These are phyloP conservation scores for Seira ritae DNA, from an alignment of 2,888 invertebrate genomes.

Conservation along the genomic window DNA sequence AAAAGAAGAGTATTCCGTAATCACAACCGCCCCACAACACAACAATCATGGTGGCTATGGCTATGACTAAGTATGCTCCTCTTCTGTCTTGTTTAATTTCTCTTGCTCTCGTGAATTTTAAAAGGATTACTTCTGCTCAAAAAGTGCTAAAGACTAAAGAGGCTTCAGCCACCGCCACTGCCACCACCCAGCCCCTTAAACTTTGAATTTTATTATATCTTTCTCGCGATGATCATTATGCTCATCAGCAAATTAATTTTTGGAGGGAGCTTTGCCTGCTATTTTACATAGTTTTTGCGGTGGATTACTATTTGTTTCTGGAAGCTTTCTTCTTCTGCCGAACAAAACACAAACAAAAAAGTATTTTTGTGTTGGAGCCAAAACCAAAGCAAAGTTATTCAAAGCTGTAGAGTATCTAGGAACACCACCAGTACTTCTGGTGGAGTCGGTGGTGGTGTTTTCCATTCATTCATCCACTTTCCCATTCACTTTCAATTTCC, in stretches of 20 bases:
- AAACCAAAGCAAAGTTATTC: neutral
- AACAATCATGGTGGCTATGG: neutral
- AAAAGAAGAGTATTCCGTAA: neutral
- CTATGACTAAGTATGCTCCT: neutral
- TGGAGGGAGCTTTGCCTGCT: neutral
- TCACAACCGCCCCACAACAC: too few relatives aligned
- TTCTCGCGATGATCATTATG: neutral
- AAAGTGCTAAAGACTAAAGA: constrained; percentile 51
- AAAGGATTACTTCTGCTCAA: neutral
- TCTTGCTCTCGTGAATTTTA: neutral
- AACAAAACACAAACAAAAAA: constrained; percentile 10
- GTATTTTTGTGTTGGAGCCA: neutral
- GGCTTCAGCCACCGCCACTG: too few relatives aligned
- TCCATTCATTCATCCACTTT: constrained; percentile 24
- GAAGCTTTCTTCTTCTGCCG: constrained; percentile 13
- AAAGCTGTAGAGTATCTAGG: neutral
- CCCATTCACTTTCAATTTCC: constrained; percentile 50
- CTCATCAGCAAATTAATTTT: constrained; percentile 13
- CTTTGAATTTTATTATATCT: neutral
- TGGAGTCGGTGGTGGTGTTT: neutral
- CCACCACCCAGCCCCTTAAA: too few relatives aligned
- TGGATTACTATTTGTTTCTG: too few relatives aligned
- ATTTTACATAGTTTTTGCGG: neutral
- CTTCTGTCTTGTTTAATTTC: neutral
- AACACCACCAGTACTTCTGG: neutral